Conservation (phyloP, 2,113 vertebrate species). For the Oceanodroma tethys region DNA sequence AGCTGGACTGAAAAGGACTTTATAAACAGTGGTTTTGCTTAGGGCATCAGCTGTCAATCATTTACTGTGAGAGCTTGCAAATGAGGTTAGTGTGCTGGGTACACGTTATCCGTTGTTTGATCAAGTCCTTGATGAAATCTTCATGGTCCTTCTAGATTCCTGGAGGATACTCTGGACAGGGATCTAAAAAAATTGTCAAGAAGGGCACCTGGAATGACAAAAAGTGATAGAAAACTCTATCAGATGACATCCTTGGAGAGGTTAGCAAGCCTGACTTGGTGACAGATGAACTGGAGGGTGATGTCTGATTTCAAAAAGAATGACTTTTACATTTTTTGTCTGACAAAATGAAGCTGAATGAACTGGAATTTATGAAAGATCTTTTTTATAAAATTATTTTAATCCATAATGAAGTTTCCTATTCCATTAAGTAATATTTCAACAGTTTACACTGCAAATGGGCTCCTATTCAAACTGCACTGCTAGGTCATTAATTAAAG, state of each 20-base stretch:
- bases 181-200: constrained; percentile 31
- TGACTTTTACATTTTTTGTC: background rate
- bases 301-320: constrained; percentile 23
- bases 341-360: background rate
- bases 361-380: background rate
- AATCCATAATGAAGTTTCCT: background rate
- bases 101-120: constrained; percentile 7
- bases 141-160: constrained; percentile 30
- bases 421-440: background rate
- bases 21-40: constrained; percentile 50
- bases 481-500: background rate
- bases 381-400: background rate
- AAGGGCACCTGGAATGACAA: background rate
- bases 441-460: background rate
- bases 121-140: constrained; percentile 42
- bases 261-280: background rate
- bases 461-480: background rate
- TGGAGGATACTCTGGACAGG: background rate
- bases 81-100: constrained; percentile 27
- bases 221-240: background rate
- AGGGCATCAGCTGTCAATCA: constrained; percentile 40
- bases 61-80: constrained; percentile 31
- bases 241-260: background rate
- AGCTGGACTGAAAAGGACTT: constrained; percentile 53
- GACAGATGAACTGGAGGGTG: background rate